Evolutionary conservation across 2,888 invertebrate species (phyloP), one percentile per base, ranked within the genome.

Genomic region (Agrenia bidenticulata): DNA sequence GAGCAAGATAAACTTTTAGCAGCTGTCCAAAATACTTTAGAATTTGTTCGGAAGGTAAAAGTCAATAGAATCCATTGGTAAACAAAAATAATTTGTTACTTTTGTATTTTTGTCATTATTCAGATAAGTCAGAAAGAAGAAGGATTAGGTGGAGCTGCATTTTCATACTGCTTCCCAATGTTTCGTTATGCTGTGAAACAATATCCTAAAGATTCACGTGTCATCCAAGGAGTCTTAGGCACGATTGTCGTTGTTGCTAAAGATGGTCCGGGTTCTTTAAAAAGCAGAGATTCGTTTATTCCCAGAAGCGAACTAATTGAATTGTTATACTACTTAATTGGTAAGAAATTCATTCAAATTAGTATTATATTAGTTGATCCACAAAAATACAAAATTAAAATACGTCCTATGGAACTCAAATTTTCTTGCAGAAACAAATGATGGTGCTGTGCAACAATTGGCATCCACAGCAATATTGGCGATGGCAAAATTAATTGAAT

Each of bases 281-380:
- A 45, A 9, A 19, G 21, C 4, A 62, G 62, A 41, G 53, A 42
- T 1, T 83, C 85, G 66, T 86, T 90, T 76, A 83, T 94, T 78
- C 95, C 95, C 2, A 84, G 90, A 41, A 85, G 87, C 77, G 88
- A 90, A 78, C 89, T 96, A 85, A 87, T 94, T 78, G 84, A 87
- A 53, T 81, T 93, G 61, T 83, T 95, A 42, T 85, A 94, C 64
- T 85, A 89, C 76, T 82, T 93, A 24, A 89, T 92, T 76, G 86
- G 88, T 85, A 78, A 82, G 5, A 32, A 4, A 32, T 11, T 11
- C 4, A 7, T 32, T 32, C 32, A 32, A 32, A n/a, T n/a, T n/a
- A n/a, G n/a, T n/a, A n/a, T n/a, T n/a, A n/a, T n/a, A n/a, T n/a
- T n/a, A n/a, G n/a, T n/a, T n/a, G n/a, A n/a, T n/a, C n/a, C n/a